Conservation (phyloP, 2,797 vertebrate genomes). For the Perodicticus potto region DNA sequence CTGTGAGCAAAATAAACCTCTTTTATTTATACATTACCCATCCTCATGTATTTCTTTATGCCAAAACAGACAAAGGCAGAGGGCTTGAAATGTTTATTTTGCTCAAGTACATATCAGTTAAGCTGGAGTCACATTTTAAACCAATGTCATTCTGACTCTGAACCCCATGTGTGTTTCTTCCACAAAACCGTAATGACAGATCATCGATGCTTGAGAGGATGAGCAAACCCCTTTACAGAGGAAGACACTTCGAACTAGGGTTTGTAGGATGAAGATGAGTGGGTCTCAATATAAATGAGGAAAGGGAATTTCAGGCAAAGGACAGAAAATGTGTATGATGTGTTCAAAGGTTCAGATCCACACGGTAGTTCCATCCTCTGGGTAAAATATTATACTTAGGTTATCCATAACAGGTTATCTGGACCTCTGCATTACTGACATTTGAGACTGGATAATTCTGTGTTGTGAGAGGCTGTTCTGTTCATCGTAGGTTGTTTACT, state of each 20-base stretch:
- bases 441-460: background rate
- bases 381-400: background rate
- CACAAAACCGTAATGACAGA: background rate
- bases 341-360: background rate
- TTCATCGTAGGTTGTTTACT: background rate
- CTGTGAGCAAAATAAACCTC: background rate
- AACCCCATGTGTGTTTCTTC: background rate
- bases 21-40: background rate
- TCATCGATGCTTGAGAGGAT: background rate
- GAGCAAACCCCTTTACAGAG: background rate
- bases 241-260: background rate
- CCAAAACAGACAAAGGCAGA: background rate
- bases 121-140: background rate
- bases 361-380: background rate
- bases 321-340: background rate
- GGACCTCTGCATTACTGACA: background rate
- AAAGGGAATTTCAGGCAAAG: constrained; percentile 19
- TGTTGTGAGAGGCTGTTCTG: background rate
- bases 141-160: background rate
- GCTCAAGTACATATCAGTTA: background rate
- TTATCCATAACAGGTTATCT: constrained; percentile 45
- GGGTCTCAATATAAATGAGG: background rate
- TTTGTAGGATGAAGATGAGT: background rate
- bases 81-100: background rate
- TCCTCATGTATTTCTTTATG: background rate